Evolutionary conservation across 2,888 invertebrate species (phyloP), one percentile per base, ranked within the genome.

Genomic region (Adelognathus sp.): DNA sequence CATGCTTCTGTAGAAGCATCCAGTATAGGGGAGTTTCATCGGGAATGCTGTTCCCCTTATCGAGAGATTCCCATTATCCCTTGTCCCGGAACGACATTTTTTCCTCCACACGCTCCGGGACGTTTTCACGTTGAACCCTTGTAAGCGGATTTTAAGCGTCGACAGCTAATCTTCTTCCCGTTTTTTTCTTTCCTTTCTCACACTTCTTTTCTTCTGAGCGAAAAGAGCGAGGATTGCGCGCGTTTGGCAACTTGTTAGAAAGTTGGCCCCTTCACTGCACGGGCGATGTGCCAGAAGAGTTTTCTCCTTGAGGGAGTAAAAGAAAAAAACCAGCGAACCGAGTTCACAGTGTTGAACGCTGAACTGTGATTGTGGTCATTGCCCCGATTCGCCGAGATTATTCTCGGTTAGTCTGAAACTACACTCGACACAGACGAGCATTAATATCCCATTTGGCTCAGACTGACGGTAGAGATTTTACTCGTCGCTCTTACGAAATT

Each of bases 231-330:
- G 18, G 18, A 9, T 16, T 18, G n/a, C n/a, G n/a, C n/a, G n/a
- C 7, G 21, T 46, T 44, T 29, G 44, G 9, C 16, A 16, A 46
- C 18, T 31, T 46, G 9, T 46, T 46, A 46, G 29, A n/a, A 63
- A 63, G 63, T 46, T 63, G n/a, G 33, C 18, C 56, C 5, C 63
- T 46, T 21, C 6, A n/a, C n/a, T n/a, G n/a, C n/a, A n/a, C n/a
- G 33, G 18, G 63, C 63, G 3, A 31, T n/a, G 21, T 18, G 63
- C 31, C 46, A 46, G 46, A 63, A n/a, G n/a, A 63, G 46, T 63
- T 63, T 44, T 63, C 63, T 46, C 63, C 31, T 63, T 18, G 41
- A n/a, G n/a, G n/a, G n/a, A n/a, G n/a, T n/a, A n/a, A n/a, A n/a
- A n/a, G n/a, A n/a, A n/a, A 46, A 46, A 46, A 31, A 31, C 63